Evolutionary conservation across 2,113 vertebrate species (phyloP), one percentile per base, ranked within the genome.

Genomic region (Camelus dromedarius): DNA sequence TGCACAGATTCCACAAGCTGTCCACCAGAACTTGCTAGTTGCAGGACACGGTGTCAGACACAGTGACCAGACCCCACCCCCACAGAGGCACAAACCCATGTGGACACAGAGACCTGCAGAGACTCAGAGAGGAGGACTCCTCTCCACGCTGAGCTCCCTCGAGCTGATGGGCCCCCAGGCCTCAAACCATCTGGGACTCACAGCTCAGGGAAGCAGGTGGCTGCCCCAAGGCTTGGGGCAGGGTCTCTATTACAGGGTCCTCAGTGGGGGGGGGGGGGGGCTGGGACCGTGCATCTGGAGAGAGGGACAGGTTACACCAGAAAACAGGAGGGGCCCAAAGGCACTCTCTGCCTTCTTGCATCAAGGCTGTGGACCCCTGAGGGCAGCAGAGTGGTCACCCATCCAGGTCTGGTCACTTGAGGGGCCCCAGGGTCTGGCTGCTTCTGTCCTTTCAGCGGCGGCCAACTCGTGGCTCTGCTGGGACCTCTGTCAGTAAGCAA

Each of bases 161-260:
- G 69, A 87, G 87, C 92, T 90, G 80, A 81, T 76, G 60, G 79
- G 32, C 83, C 94, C 67, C 73, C 26, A 1, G 93, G 96, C 70
- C 9, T 77, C 86, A 52, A 38, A 30, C 90, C 96, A 97, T 75
- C 91, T 96, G 97, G 93, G 76, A 90, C 72, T 90, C 35, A 4
- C 20, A 77, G 96, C 89, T 95, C 66, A 19, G 89, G 75, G 97
- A 96, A 91, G 95, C 97, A 88, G 95, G 96, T 97, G 97, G 87
- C 84, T 92, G 84, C 92, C 95, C 66, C 4, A 87, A 87, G 90
- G 94, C 95, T 6, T 3, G 77, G 48, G 72, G 35, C 73, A 32
- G 80, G 83, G 69, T 56, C 67, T 91, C 69, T 83, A 16, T 97
- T 80, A 93, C 26, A 82, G 76, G 42, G 81, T 62, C 75, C 80